phyloP scores from a whole-genome alignment of 2,113 vertebrate genomes.

The Tyrannus savana region DNA sequence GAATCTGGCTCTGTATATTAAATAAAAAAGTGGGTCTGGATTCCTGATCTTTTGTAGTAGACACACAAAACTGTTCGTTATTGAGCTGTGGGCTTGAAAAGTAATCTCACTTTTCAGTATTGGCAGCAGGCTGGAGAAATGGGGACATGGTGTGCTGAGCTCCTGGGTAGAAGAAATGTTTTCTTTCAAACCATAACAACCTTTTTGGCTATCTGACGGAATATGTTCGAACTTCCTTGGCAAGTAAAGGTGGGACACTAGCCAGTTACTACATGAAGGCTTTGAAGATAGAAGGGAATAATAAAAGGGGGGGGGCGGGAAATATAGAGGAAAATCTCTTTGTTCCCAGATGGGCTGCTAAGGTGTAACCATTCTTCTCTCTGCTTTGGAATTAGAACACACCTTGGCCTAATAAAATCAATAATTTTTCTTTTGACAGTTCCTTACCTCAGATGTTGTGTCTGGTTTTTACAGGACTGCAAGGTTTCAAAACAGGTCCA shows the following conservation, averaged over 20 bases:
- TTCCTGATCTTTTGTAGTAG: conserved; percentile 57
- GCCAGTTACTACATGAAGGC: conserved; percentile 56
- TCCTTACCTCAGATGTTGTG: not conserved
- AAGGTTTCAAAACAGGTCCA: not conserved
- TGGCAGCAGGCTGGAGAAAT: conserved; percentile 47
- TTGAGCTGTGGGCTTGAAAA: conserved; percentile 48
- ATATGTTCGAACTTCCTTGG: conserved; percentile 53
- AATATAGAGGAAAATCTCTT: conserved; percentile 4
- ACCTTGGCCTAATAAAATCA: not conserved
- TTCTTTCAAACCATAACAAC: conserved; percentile 57
- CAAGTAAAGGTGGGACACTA: conserved; percentile 28
- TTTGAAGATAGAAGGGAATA: conserved; percentile 58
- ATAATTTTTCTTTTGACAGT: not conserved
- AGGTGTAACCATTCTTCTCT: not conserved
- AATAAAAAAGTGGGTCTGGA: conserved; percentile 23
- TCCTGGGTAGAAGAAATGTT: conserved; percentile 57
- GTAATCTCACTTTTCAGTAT: conserved; percentile 29
- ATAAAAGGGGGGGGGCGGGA: not conserved
- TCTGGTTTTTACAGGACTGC: not conserved
- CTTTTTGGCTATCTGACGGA: conserved; percentile 53
- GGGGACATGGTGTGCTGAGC: conserved; percentile 60
- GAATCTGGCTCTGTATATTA: conserved; percentile 23
- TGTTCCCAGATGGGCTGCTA: not conserved
- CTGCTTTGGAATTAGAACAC: not conserved
- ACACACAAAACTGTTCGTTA: conserved; percentile 13